Percentiles rank a stretch among this genome's conserved stretches.
These are phyloP conservation scores for Erinaceus europaeus DNA, from an alignment of 2,113 vertebrate genomes.

Conservation along the genomic window DNA sequence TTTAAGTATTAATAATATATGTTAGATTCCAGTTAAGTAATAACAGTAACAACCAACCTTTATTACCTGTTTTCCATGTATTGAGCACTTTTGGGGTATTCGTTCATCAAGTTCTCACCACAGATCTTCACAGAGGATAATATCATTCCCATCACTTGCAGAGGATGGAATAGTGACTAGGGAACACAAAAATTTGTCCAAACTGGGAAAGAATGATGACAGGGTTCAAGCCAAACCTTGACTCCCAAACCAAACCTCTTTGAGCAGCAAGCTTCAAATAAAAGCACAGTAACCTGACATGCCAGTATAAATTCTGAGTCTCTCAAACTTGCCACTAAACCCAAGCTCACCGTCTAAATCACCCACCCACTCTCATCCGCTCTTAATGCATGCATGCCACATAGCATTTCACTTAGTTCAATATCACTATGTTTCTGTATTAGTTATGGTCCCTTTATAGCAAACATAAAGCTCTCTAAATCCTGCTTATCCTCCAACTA, in stretches of 20 bases:
- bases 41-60: neutral
- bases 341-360: neutral
- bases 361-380: neutral
- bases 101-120: neutral
- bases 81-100: neutral
- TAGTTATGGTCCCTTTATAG: neutral
- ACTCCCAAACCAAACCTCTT: neutral
- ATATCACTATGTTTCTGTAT: neutral
- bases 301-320: neutral
- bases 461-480: neutral
- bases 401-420: neutral
- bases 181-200: neutral
- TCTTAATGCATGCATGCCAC: neutral
- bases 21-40: neutral
- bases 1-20: neutral
- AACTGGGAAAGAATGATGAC: neutral
- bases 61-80: neutral
- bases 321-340: neutral
- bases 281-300: neutral
- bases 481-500: constrained; percentile 5
- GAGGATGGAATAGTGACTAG: neutral
- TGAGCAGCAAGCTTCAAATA: neutral
- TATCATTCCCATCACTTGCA: neutral
- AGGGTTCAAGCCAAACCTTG: neutral
- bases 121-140: neutral